A percentile compares a stretch with the other conserved stretches of the same genome.
Evolutionary conservation across 2,797 vertebrate genomes (phyloP).

Genomic region (Brachyrhaphis roseni): DNA sequence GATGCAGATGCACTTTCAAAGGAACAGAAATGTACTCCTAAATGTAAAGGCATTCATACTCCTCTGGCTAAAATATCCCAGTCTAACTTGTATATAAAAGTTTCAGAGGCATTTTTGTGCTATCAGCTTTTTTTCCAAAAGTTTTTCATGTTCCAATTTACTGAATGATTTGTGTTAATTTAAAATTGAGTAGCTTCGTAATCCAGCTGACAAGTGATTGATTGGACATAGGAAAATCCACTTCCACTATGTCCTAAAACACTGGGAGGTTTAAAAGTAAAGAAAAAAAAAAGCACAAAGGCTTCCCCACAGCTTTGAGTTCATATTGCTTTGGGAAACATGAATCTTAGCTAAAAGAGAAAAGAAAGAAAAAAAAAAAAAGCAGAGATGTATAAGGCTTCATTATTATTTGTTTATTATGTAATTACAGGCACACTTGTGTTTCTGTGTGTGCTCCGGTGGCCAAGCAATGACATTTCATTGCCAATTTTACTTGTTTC

Average conservation of each 20-base stretch:
- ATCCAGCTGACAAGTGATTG: not conserved
- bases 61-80: not conserved
- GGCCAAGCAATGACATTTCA: too few species aligned
- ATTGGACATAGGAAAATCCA: not conserved
- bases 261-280: not conserved
- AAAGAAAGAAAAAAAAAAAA: not conserved
- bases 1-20: constrained; percentile 33
- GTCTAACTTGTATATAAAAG: not conserved
- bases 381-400: not conserved
- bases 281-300: not conserved
- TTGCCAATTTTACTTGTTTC: too few species aligned
- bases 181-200: not conserved
- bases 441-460: too few species aligned
- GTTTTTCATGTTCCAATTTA: not conserved
- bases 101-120: not conserved
- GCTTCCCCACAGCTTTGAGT: not conserved
- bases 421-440: too few species aligned
- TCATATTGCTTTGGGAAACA: not conserved
- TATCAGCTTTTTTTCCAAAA: not conserved
- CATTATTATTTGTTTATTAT: too few species aligned
- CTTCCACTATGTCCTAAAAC: not conserved
- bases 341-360: not conserved
- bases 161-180: not conserved
- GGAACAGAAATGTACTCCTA: constrained; percentile 7
- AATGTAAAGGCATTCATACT: constrained; percentile 4